A percentile compares a stretch with the other conserved stretches of the same genome.
Evolutionary conservation across 2,888 invertebrate genomes (phyloP).

Genomic region (Tethea ocularis): DNA sequence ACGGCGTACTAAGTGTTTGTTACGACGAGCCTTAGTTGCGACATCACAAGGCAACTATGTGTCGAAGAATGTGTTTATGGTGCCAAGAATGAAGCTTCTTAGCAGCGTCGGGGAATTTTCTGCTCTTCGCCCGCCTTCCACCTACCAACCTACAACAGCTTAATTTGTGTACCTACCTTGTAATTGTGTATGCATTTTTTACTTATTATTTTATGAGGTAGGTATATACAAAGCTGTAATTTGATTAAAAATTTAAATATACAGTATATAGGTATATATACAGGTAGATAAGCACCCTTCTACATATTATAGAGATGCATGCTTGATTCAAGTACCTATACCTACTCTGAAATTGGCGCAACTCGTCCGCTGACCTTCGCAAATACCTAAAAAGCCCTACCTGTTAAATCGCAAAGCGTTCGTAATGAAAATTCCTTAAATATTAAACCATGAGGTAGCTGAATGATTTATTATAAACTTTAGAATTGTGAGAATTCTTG

Average conservation of each 20-base stretch:
- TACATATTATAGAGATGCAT: not conserved
- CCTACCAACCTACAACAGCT: constrained; percentile 39
- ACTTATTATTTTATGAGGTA: too few species aligned
- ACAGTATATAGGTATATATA: too few species aligned
- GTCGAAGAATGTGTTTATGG: constrained; percentile 82
- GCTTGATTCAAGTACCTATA: constrained; percentile 25
- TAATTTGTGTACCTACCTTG: constrained; percentile 22
- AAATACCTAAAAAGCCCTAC: constrained; percentile 45
- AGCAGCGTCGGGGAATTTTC: constrained; percentile 43
- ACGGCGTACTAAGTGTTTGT: constrained; percentile 67
- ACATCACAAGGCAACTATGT: constrained; percentile 77
- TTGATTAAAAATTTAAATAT: too few species aligned
- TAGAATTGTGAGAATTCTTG: constrained; percentile 45
- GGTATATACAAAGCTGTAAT: too few species aligned
- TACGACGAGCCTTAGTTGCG: constrained; percentile 68
- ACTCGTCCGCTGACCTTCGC: constrained; percentile 42
- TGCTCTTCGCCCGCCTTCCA: constrained; percentile 33
- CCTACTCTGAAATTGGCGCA: constrained; percentile 33
- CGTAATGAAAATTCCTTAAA: constrained; percentile 64
- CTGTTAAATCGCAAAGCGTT: constrained; percentile 57
- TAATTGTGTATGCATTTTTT: too few species aligned
- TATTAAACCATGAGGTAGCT: constrained; percentile 51
- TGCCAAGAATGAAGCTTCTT: constrained; percentile 79
- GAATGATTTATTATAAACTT: constrained; percentile 59
- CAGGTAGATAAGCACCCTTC: too few species aligned